Evolutionary conservation across 64 coral and sea anemone species (phyloP), one percentile per base, ranked within the genome.

Genomic region (Platygyra sinensis): DNA sequence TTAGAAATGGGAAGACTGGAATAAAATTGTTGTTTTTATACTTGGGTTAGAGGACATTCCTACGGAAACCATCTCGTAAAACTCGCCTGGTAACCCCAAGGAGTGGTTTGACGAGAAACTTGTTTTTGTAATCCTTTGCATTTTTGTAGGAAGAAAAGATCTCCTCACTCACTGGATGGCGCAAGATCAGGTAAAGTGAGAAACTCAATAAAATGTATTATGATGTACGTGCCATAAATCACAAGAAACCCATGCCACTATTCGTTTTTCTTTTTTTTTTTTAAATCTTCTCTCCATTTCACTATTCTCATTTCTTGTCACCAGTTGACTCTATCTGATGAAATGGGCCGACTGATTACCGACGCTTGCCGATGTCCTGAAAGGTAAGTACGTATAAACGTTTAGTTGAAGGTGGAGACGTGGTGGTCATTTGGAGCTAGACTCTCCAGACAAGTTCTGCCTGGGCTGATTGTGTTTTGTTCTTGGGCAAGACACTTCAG

Each of bases 111-210:
- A 15, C 54, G 52, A 13, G 52, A 54, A 54, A 42, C 38, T 39
- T 84, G 22, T 13, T 84, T 8, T 36, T 36, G 42, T 72, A 24
- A 25, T n/a, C 1, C 72, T 71, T 52, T 71, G 10, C 36, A 27
- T 27, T n/a, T 25, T 69, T 69, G 65, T 20, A 85, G 81, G 61
- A 17, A 85, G 81, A 85, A 19, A 29, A n/a, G 81, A 85, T 85
- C 36, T 85, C n/a, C 81, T 85, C 14, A 71, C 63, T 67, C 81
- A 85, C 32, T 85, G 81, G 81, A 71, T 85, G n/a, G 81, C 81
- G 11, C 81, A 85, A 12, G 38, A 85, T 25, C 62, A 49, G 81
- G 81, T 85, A 85, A 85, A 42, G 22, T 11, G 24, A 65, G 62
- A 69, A 28, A 69, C 7, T 8, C 18, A 17, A 22, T 25, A 10